A percentile compares a stretch with the other conserved stretches of the same genome.
These are phyloP conservation scores for Gymnogyps californianus DNA, from an alignment of 2,113 vertebrate genomes.

Conservation along the genomic window DNA sequence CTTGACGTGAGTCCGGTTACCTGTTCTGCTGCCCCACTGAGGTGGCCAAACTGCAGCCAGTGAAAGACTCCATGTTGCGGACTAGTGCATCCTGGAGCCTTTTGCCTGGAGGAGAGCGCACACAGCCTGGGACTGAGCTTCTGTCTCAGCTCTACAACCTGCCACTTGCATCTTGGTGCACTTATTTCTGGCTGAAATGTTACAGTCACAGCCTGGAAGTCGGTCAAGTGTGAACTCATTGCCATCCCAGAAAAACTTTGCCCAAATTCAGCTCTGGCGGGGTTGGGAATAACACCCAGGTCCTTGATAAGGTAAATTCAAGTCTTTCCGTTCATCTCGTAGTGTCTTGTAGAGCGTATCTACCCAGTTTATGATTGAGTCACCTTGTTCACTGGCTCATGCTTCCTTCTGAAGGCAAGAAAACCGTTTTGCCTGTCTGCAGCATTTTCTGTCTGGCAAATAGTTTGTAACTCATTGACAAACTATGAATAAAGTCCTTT, in stretches of 20 bases:
- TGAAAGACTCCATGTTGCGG: background rate
- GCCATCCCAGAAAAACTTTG: background rate
- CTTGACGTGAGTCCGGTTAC: fast-evolving
- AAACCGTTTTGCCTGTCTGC: background rate
- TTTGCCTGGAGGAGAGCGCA: background rate
- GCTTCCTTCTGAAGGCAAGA: background rate
- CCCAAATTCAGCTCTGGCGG: background rate
- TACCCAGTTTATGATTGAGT: background rate
- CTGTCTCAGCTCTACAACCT: background rate
- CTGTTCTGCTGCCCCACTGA: background rate
- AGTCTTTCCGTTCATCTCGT: fast-evolving
- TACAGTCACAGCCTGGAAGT: background rate
- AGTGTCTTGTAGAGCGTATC: background rate
- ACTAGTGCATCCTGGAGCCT: background rate
- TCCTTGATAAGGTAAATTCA: background rate
- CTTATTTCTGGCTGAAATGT: constrained; percentile 11
- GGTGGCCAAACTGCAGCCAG: background rate
- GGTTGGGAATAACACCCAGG: background rate
- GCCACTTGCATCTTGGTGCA: background rate
- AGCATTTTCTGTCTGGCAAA: background rate
- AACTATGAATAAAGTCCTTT: constrained; percentile 2
- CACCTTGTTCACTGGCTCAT: background rate
- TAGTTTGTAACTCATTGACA: constrained; percentile 12
- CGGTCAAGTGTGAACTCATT: background rate
- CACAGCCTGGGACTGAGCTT: background rate